Evolutionary conservation across 1,140 invertebrate species (phyloP).

Genomic region (Cydia pomonella): DNA sequence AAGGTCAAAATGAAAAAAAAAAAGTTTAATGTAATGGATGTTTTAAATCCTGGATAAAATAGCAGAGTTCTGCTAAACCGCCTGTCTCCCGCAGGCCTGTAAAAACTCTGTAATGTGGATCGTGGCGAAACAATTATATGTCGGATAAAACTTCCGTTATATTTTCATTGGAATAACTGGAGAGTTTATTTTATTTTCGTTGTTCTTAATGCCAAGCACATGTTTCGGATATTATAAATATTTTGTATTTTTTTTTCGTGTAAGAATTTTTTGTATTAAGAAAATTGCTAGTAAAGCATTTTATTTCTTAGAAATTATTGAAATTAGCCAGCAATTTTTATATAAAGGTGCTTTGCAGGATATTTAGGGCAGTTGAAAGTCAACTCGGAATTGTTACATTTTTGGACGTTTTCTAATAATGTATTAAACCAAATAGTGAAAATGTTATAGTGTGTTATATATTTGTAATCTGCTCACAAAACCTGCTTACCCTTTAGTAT

Average conservation of each 20-base stretch:
- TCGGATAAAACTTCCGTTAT: neutral
- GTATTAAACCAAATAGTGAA: no score
- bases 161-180: neutral
- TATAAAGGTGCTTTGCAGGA: no score
- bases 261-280: neutral
- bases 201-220: neutral
- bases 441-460: no score
- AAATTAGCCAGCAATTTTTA: neutral
- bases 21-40: neutral
- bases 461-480: no score
- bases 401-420: no score
- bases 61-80: neutral
- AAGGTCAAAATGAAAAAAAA: neutral
- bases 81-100: neutral
- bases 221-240: neutral
- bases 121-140: constrained; percentile 1
- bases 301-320: neutral
- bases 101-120: constrained; percentile 6
- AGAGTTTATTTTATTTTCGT: neutral
- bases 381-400: no score
- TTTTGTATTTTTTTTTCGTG: neutral
- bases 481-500: no score
- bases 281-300: neutral
- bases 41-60: neutral
- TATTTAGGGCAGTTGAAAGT: no score